phyloP scores from a whole-genome alignment of 2,113 vertebrate species.

The human region GRCh38 chr14:30378001-30378500 shows the following conservation, averaged over 20 bases:
- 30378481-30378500: neutral
- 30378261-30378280: neutral
- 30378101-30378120: neutral
- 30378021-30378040: neutral
- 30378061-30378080: neutral
- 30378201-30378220: neutral
- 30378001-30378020: constrained; percentile 12
- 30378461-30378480: neutral
- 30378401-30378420: neutral
- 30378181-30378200: neutral
- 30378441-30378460: constrained; percentile 27
- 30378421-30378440: neutral
- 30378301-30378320: constrained; percentile 11
- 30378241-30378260: neutral
- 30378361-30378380: neutral
- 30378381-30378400: neutral
- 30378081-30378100: neutral
- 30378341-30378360: neutral
- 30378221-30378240: neutral
- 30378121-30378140: constrained; percentile 17
- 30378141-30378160: neutral
- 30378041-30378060: neutral
- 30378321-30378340: constrained; percentile 16
- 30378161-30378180: neutral
- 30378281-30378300: constrained; percentile 8